Conservation (phyloP, 2,797 vertebrate genomes). For the Ataeniobius toweri region DNA sequence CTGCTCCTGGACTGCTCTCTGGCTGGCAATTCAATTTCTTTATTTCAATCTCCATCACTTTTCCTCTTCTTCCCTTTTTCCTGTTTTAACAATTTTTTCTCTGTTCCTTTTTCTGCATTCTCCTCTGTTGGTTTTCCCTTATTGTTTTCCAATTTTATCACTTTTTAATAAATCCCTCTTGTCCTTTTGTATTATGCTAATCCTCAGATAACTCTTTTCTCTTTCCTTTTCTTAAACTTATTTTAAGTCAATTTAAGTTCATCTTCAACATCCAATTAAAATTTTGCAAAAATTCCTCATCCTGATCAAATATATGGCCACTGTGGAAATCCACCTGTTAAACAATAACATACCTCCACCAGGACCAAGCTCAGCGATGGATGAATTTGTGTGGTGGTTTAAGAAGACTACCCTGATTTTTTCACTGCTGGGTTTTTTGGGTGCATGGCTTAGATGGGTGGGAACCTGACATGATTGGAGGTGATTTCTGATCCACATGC, state of each 20-base stretch:
- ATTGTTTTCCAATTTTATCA: neutral
- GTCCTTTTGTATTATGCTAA: neutral
- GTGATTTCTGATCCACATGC: no score
- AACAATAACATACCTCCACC: no score
- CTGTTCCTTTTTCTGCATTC: neutral
- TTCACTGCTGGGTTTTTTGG: no score
- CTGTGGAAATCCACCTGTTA: no score
- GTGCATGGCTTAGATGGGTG: no score
- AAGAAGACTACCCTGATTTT: no score
- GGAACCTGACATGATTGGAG: no score
- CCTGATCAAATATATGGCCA: no score
- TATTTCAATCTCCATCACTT: conserved; percentile 7
- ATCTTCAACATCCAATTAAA: neutral
- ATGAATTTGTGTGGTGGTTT: no score
- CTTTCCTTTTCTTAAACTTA: neutral
- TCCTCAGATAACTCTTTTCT: no score
- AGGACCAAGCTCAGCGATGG: no score
- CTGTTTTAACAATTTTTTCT: neutral
- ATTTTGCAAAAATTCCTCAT: neutral
- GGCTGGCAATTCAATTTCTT: conserved; percentile 19
- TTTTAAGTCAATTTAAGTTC: neutral
- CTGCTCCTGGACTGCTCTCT: conserved; percentile 43
- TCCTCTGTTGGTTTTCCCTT: fast-evolving
- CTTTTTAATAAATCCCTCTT: neutral
- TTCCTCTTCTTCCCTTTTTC: neutral